Conservation (phyloP, 2,113 vertebrate genomes). For the Scatophagus argus region DNA sequence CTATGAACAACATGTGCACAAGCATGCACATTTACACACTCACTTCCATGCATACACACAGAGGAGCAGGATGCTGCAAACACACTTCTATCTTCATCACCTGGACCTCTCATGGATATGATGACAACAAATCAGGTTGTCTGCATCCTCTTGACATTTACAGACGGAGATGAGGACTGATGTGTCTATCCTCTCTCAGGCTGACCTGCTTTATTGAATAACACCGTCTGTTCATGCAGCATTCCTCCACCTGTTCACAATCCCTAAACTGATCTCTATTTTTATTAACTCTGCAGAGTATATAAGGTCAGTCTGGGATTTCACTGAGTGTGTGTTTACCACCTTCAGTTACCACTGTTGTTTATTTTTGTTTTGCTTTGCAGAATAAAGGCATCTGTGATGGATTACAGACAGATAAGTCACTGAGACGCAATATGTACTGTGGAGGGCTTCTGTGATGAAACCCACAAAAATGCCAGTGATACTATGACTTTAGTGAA, state of each 20-base stretch:
- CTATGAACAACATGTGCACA: neutral
- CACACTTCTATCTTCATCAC: constrained; percentile 36
- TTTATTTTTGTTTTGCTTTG: neutral
- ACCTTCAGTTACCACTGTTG: neutral
- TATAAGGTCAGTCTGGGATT: constrained; percentile 22
- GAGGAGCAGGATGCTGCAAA: neutral
- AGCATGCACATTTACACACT: neutral
- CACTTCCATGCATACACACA: neutral
- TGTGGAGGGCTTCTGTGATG: neutral
- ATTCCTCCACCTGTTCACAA: constrained; percentile 72
- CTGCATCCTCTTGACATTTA: constrained; percentile 79
- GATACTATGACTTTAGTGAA: neutral
- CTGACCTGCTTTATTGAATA: constrained; percentile 52
- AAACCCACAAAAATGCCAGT: neutral
- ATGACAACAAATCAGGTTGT: constrained; percentile 75
- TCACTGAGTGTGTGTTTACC: constrained; percentile 25
- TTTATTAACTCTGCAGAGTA: constrained; percentile 18
- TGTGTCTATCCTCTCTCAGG: constrained; percentile 41
- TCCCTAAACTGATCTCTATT: constrained; percentile 60
- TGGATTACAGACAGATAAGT: neutral
- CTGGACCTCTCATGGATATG: constrained; percentile 51
- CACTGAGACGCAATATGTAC: neutral
- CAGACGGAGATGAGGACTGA: constrained; percentile 72
- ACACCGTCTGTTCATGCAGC: constrained; percentile 8
- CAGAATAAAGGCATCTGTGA: neutral